These are phyloP conservation scores for Druon quercuslanigerum DNA, from an alignment of 1,140 invertebrate genomes.

Conservation along the genomic window DNA sequence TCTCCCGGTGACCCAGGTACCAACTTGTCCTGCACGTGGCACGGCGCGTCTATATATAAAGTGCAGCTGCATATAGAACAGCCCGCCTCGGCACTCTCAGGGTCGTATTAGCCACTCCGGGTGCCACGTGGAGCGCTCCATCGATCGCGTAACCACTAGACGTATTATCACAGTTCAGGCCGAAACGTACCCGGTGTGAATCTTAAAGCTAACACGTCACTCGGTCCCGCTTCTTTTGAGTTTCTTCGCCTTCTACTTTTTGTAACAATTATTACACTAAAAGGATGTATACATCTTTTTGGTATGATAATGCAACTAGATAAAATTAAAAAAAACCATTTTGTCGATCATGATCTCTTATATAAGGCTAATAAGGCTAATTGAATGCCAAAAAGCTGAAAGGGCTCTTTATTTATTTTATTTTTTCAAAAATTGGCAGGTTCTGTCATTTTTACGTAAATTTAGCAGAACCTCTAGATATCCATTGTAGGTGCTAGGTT, in stretches of 20 bases:
- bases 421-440: too few species aligned
- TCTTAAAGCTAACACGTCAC: constrained; percentile 45
- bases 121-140: constrained; percentile 27
- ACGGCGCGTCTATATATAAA: constrained; percentile 19
- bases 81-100: constrained; percentile 34
- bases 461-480: too few species aligned
- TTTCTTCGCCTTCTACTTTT: neutral
- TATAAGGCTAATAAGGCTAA: too few species aligned
- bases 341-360: too few species aligned
- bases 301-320: too few species aligned
- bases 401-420: too few species aligned
- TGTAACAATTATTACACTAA: too few species aligned
- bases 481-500: too few species aligned
- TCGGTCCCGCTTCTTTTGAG: constrained; percentile 16
- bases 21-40: constrained; percentile 38
- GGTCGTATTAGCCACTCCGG: constrained; percentile 30
- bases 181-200: constrained; percentile 36
- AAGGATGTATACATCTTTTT: too few species aligned
- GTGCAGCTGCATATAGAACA: constrained; percentile 43
- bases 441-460: too few species aligned
- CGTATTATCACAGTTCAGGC: constrained; percentile 2
- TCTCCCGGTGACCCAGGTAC: constrained; percentile 48
- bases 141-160: constrained; percentile 6
- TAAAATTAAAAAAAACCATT: too few species aligned
- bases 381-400: too few species aligned